phyloP scores from a whole-genome alignment of 2,888 invertebrate genomes.

The Drosophila formosana region DNA sequence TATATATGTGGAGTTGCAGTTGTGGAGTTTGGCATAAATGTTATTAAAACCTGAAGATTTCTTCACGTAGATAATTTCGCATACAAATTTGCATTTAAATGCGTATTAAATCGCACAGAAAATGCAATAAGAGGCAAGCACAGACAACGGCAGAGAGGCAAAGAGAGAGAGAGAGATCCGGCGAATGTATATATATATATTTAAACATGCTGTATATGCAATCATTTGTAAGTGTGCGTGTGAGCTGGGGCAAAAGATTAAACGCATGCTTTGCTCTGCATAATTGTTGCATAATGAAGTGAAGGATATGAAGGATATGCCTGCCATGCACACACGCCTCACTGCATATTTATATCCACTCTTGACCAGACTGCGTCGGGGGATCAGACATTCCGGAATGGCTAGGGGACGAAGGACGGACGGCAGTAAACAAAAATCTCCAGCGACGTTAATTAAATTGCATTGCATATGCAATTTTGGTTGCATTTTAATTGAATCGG shows the following conservation, averaged over 20 bases:
- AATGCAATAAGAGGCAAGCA: slow-evolving; percentile 51
- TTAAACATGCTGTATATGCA: background rate
- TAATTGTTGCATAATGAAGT: slow-evolving; percentile 81
- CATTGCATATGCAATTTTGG: slow-evolving; percentile 77
- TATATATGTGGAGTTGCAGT: slow-evolving; percentile 1
- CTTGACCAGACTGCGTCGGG: slow-evolving; percentile 40
- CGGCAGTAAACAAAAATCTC: slow-evolving; percentile 60
- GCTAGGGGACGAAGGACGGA: background rate
- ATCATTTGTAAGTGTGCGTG: slow-evolving; percentile 1
- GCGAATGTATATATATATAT: slow-evolving; percentile 25
- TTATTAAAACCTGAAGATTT: slow-evolving; percentile 74
- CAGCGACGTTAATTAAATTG: slow-evolving; percentile 78
- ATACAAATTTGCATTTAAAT: slow-evolving; percentile 75
- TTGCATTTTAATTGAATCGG: slow-evolving; percentile 78
- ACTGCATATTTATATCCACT: slow-evolving; percentile 75
- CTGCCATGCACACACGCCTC: slow-evolving; percentile 54
- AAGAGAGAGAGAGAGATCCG: slow-evolving; percentile 15
- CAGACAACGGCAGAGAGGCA: slow-evolving; percentile 9
- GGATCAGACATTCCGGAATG: background rate
- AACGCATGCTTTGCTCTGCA: slow-evolving; percentile 80
- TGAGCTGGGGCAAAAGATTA: slow-evolving; percentile 75
- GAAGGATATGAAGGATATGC: slow-evolving; percentile 79
- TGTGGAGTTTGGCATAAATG: slow-evolving; percentile 47
- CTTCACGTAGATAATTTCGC: slow-evolving; percentile 74
- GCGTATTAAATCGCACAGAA: slow-evolving; percentile 77